Conservation (phyloP, 2,888 invertebrate genomes). For the Nomada flava region DNA sequence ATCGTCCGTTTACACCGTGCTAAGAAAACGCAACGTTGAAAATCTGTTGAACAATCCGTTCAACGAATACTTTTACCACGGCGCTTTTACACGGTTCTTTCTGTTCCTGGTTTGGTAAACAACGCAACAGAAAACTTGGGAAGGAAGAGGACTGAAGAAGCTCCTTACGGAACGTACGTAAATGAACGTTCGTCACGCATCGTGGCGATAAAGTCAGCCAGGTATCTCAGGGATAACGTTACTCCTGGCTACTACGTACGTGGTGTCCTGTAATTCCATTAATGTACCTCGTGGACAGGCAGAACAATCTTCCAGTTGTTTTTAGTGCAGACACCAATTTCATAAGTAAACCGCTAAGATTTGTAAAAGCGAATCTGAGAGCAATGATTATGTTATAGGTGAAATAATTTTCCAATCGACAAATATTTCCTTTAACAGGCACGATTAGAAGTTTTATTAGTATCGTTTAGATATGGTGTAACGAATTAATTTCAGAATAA, state of each 20-base stretch:
- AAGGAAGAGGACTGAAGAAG: constrained; percentile 30
- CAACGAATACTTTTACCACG: neutral
- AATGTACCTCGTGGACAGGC: constrained; percentile 29
- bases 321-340: neutral
- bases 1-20: neutral
- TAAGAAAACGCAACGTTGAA: neutral
- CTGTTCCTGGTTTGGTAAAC: constrained; percentile 23
- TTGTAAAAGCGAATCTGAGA: neutral
- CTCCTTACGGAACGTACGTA: constrained; percentile 64
- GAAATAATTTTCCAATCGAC: too few relatives aligned
- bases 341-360: neutral
- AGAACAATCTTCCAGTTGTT: neutral
- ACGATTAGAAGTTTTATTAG: too few relatives aligned
- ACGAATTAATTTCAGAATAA: too few relatives aligned
- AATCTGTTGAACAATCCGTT: too few relatives aligned
- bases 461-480: too few relatives aligned
- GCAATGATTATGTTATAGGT: too few relatives aligned
- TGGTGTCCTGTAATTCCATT: constrained; percentile 71
- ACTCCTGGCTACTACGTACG: constrained; percentile 67
- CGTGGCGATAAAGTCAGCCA: constrained; percentile 79
- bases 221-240: constrained; percentile 81
- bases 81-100: constrained; percentile 29
- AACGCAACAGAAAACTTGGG: constrained; percentile 1
- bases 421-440: too few relatives aligned
- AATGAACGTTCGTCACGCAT: constrained; percentile 79